Evolutionary conservation across 1,140 invertebrate genomes (phyloP).

Genomic region (Drosophila murphyi): DNA sequence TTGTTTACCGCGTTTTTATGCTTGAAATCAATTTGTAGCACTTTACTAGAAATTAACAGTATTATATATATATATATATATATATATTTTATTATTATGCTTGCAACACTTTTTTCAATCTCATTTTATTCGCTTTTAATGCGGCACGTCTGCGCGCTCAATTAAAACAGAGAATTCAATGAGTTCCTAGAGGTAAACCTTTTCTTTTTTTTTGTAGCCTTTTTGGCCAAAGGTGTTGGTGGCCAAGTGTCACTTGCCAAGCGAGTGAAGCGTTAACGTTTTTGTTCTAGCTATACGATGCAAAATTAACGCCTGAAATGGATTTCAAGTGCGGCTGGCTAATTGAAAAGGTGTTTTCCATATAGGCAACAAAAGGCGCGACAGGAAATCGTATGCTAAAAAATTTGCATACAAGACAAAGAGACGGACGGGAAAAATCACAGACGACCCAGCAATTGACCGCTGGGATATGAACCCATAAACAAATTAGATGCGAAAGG

Average conservation of each 20-base stretch:
- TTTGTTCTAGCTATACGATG: conserved; percentile 51
- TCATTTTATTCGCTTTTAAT: conserved; percentile 53
- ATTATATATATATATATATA: conserved; percentile 26
- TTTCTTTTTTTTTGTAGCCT: not conserved
- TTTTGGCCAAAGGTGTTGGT: conserved; percentile 41
- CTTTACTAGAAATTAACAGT: conserved; percentile 74
- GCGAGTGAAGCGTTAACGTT: conserved; percentile 58
- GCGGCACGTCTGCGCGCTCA: conserved; percentile 65
- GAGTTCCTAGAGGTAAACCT: conserved; percentile 20
- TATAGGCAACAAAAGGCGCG: conserved; percentile 54
- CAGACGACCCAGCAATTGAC: conserved; percentile 81
- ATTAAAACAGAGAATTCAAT: conserved; percentile 60
- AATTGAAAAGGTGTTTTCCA: conserved; percentile 69
- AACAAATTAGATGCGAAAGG: conserved; percentile 72
- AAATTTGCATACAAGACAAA: conserved; percentile 26
- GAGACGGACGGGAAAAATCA: conserved; percentile 58
- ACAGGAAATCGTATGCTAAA: conserved; percentile 29
- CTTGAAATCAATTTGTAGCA: conserved; percentile 77
- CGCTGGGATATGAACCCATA: conserved; percentile 84
- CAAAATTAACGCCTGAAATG: conserved; percentile 79
- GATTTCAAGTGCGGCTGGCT: conserved; percentile 76
- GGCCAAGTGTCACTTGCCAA: conserved; percentile 73
- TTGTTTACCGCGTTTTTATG: conserved; percentile 34
- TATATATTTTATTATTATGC: conserved; percentile 55
- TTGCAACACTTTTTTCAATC: conserved; percentile 32